Base-by-base conservation (phyloP, 2,888 invertebrate species). In the Ceramica pisi region DNA sequence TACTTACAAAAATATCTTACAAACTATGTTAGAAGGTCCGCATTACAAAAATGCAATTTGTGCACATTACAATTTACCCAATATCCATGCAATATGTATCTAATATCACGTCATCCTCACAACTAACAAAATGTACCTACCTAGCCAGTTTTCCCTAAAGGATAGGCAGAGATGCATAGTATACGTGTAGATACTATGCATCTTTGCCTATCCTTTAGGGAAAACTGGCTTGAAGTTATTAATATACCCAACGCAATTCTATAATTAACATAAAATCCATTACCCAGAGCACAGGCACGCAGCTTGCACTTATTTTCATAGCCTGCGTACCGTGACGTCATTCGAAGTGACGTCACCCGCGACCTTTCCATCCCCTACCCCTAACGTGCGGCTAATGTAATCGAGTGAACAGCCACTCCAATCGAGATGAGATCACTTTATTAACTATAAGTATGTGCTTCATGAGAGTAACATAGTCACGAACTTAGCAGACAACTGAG, bases 311-410 rank as follows among this genome's bases (percentile, higher is more conserved):
- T 38, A 66, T 48, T 59, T 61, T 31, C 16, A 72, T 56, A 46
- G 46, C 19, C 8, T 10, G 9, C 21, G 64, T 69, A 50, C 38
- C 2, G 14, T 77, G 64, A 71, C 50, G 72, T 61, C 50, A 71
- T n/a, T 64, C 53, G 60, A n/a, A 12, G 26, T 80, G 71, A 81
- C 78, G 82, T 81, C 62, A 80, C 56, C 1, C 2, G 1, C 48
- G 78, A 72, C 69, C 67, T 80, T 67, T 67, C 44, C 62, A 44
- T 48, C 62, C 71, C 44, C 26, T 31, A 53, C 53, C 53, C 65
- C n/a, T 62, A 48, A 26, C 48, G 59, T 26, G 71, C 51, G 21
- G 41, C 26, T 65, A 60, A 38, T 48, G 53, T 74, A 53, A 61
- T 74, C 67, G 41, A 71, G 48, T 69, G 21, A 61, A 67, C 53